A percentile compares a stretch with the other conserved stretches of the same genome.
Conservation (phyloP, 2,797 vertebrate species). For the Acrossocheilus fasciatus region DNA sequence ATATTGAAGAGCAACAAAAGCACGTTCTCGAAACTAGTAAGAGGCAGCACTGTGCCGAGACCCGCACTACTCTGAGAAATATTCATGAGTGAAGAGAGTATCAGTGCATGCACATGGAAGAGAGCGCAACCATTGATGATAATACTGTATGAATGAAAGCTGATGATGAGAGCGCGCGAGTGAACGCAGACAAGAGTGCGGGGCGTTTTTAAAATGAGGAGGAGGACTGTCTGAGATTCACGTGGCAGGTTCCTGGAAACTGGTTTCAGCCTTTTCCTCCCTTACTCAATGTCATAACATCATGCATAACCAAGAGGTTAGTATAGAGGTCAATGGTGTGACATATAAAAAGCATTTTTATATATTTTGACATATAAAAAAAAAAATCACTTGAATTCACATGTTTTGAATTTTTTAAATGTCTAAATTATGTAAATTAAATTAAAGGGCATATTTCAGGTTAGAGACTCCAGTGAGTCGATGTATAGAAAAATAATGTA, state of each 20-base stretch:
- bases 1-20: slow-evolving; percentile 75
- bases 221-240: not conserved
- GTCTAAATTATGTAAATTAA: no score
- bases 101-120: slow-evolving; percentile 11
- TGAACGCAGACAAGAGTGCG: not conserved
- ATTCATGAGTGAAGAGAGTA: slow-evolving; percentile 9
- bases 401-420: no score
- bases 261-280: not conserved
- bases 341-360: no score
- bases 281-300: no score
- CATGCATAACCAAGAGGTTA: no score
- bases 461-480: no score
- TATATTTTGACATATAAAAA: no score
- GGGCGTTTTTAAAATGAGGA: slow-evolving; percentile 17
- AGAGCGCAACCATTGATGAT: not conserved
- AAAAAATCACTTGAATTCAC: no score
- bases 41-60: slow-evolving; percentile 70
- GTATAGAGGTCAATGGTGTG: no score
- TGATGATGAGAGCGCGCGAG: not conserved
- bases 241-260: slow-evolving; percentile 18
- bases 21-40: slow-evolving; percentile 74
- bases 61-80: slow-evolving; percentile 46
- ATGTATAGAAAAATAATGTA: no score
- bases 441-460: no score
- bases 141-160: not conserved